Evolutionary conservation across 53 echinoderm and acorn worm species (phyloP).

Genomic region (Arbacia lixula): DNA sequence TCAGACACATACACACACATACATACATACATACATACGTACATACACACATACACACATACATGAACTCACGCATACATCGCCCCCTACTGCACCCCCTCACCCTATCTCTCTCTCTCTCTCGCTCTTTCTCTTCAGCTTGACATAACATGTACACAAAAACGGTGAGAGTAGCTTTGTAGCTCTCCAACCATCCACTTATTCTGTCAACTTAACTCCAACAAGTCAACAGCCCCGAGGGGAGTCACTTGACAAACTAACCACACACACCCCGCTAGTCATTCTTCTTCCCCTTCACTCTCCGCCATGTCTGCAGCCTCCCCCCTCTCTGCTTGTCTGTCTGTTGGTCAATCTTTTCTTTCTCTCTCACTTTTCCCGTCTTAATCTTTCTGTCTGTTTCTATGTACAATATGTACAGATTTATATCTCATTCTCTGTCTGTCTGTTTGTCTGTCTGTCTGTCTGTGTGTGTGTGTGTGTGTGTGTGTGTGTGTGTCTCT

Average conservation of each 20-base stretch:
- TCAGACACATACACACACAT: neutral
- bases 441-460: neutral
- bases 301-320: neutral
- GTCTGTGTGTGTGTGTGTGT: neutral
- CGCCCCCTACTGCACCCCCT: conserved; percentile 11
- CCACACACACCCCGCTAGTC: too few species aligned
- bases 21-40: neutral
- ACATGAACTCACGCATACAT: conserved; percentile 17
- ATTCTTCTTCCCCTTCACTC: neutral
- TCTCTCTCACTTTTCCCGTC: neutral
- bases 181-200: conserved; percentile 22
- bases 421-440: neutral
- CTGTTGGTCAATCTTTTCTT: neutral
- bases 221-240: conserved; percentile 53
- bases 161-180: conserved; percentile 17
- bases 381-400: neutral
- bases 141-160: too few species aligned
- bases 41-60: neutral
- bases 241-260: conserved; percentile 15
- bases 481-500: conserved; percentile 8
- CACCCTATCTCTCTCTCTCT: too few species aligned
- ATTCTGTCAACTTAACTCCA: conserved; percentile 49
- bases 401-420: too few species aligned
- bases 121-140: too few species aligned
- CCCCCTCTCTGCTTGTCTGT: neutral